Evolutionary conservation across 2,888 invertebrate species (phyloP).

Genomic region (Drosophila pegasa): DNA sequence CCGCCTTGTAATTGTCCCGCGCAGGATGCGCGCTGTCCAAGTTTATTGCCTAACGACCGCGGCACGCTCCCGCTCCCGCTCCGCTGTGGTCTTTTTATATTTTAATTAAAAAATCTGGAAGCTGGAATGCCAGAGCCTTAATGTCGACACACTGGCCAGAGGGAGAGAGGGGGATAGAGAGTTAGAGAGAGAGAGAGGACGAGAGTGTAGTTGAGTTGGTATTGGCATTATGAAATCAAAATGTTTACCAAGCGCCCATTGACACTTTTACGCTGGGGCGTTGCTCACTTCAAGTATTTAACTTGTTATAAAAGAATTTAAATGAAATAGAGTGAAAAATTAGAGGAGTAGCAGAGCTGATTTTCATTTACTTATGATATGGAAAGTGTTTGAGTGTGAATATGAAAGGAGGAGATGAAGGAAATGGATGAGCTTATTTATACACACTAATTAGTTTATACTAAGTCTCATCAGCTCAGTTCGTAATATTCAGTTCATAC

Average conservation of each 20-base stretch:
- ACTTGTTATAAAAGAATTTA: constrained; percentile 2
- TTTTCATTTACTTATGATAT: background rate
- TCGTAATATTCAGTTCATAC: too few species aligned
- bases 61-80: constrained; percentile 67
- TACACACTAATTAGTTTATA: too few species aligned
- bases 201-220: background rate
- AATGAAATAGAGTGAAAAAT: background rate
- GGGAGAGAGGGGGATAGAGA: background rate
- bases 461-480: too few species aligned
- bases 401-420: too few species aligned
- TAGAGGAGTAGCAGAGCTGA: background rate
- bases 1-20: constrained; percentile 67
- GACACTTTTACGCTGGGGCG: constrained; percentile 29
- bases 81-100: constrained; percentile 61
- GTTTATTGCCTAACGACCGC: constrained; percentile 84
- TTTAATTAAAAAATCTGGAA: constrained; percentile 62
- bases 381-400: too few species aligned
- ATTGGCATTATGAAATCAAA: constrained; percentile 36
- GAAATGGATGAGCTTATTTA: too few species aligned
- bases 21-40: constrained; percentile 70
- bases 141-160: constrained; percentile 46
- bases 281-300: constrained; percentile 3
- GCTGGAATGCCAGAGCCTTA: constrained; percentile 44
- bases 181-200: background rate
- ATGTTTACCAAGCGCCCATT: constrained; percentile 22